Conservation (phyloP, 2,797 vertebrate genomes). For the Argyrosomus regius region DNA sequence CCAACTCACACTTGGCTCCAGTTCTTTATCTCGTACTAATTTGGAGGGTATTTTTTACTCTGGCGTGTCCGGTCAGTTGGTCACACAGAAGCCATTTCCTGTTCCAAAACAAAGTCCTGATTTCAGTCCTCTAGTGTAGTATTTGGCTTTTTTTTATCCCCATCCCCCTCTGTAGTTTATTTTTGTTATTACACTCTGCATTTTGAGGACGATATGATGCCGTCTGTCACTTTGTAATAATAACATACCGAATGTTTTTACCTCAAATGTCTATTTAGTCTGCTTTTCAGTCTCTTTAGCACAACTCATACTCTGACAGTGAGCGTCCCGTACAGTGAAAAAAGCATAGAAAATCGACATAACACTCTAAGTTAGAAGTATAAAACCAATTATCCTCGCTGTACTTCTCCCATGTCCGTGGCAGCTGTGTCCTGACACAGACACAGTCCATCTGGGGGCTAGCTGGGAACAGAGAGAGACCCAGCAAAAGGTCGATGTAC, state of each 20-base stretch:
- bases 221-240: slow-evolving; percentile 11
- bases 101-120: slow-evolving; percentile 37
- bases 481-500: slow-evolving; percentile 44
- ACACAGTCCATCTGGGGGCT: slow-evolving; percentile 58
- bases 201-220: not conserved
- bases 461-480: slow-evolving; percentile 43
- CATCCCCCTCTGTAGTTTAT: not conserved
- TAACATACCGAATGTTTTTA: slow-evolving; percentile 1
- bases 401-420: slow-evolving; percentile 53
- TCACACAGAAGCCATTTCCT: slow-evolving; percentile 67
- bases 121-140: slow-evolving; percentile 23
- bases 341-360: slow-evolving; percentile 41
- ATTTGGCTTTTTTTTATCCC: slow-evolving; percentile 14
- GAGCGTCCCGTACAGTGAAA: not conserved
- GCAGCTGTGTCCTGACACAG: slow-evolving; percentile 65
- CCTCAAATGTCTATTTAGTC: not conserved
- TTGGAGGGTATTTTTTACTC: slow-evolving; percentile 30
- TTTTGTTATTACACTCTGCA: not conserved
- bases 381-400: slow-evolving; percentile 57
- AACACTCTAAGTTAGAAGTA: slow-evolving; percentile 45
- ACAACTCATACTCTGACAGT: not conserved
- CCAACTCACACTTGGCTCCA: not conserved
- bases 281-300: slow-evolving; percentile 7
- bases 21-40: slow-evolving; percentile 40
- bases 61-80: slow-evolving; percentile 45